Percentiles rank a stretch among this genome's conserved stretches.
These are phyloP conservation scores for Lynx canadensis DNA, from an alignment of 2,113 vertebrate genomes.

Conservation along the genomic window DNA sequence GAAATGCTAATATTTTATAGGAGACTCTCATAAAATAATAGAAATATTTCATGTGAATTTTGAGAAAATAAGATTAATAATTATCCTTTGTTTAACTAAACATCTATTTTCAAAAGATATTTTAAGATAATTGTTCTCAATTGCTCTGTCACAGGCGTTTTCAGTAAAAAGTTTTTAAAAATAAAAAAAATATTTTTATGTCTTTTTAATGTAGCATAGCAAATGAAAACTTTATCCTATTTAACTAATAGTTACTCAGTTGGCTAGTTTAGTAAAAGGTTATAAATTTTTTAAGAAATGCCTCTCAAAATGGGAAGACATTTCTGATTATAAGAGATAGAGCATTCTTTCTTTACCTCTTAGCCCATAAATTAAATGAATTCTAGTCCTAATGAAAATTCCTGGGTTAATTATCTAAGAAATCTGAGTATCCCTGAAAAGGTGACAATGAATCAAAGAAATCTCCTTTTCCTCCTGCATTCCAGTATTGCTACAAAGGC, in stretches of 20 bases:
- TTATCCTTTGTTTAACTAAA: background rate
- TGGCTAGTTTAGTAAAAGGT: constrained; percentile 35
- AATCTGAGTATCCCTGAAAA: constrained; percentile 33
- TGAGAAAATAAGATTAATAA: constrained; percentile 52
- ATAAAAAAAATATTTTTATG: constrained; percentile 42
- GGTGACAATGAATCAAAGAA: constrained; percentile 16
- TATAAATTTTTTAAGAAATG: constrained; percentile 50
- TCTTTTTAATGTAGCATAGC: constrained; percentile 35
- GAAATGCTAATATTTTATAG: constrained; percentile 13
- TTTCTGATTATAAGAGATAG: background rate
- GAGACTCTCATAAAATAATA: background rate
- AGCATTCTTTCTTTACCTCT: background rate
- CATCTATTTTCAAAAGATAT: constrained; percentile 17
- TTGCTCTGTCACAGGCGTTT: constrained; percentile 38
- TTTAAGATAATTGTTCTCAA: constrained; percentile 16
- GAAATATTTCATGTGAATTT: constrained; percentile 42
- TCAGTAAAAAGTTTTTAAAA: constrained; percentile 19
- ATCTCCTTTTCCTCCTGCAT: background rate
- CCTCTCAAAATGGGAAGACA: background rate
- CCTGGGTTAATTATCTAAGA: constrained; percentile 45
- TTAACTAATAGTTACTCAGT: constrained; percentile 53
- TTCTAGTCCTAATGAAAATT: constrained; percentile 29
- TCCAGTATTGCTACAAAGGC: background rate
- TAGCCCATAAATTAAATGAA: constrained; percentile 29
- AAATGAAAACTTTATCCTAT: constrained; percentile 57